Conservation (phyloP, 1,140 invertebrate species). For the Drosophila sechellia region DNA sequence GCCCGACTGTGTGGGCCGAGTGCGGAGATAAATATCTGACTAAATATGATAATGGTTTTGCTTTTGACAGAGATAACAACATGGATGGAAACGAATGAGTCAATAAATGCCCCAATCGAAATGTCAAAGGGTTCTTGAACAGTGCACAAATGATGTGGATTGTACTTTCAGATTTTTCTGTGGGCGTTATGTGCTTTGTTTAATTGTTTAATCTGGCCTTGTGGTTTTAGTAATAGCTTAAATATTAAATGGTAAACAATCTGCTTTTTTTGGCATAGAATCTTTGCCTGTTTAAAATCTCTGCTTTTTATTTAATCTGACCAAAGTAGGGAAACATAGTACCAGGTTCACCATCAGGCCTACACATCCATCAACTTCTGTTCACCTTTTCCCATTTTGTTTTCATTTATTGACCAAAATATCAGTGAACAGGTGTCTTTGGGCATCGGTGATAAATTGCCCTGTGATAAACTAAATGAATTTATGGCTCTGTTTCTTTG, state of each 20-base stretch:
- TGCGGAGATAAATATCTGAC: conserved; percentile 50
- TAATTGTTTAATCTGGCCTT: not conserved
- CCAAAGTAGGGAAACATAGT: conserved; percentile 3
- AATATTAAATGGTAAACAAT: not conserved
- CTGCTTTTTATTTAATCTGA: not conserved
- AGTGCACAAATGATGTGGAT: not conserved
- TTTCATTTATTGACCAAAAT: conserved; percentile 14
- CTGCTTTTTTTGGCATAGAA: not conserved
- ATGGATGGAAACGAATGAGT: conserved; percentile 11
- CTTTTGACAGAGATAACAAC: conserved; percentile 27
- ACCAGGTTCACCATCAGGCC: not conserved
- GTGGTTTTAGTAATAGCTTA: not conserved
- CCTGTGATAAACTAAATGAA: conserved; percentile 38
- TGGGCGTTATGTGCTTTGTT: conserved; percentile 5
- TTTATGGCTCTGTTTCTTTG: conserved; percentile 51
- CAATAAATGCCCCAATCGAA: conserved; percentile 14
- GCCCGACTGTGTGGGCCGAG: conserved; percentile 26
- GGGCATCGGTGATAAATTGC: conserved; percentile 55
- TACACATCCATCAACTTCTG: conserved; percentile 28
- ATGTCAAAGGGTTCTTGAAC: conserved; percentile 53
- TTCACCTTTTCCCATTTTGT: conserved; percentile 19
- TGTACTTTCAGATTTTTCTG: not conserved
- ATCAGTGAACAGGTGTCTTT: conserved; percentile 25
- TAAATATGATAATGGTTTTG: conserved; percentile 60
- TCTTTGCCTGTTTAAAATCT: not conserved